Evolutionary conservation across 2,797 vertebrate species (phyloP), one percentile per base, ranked within the genome.

Genomic region (Eulemur rubriventer): DNA sequence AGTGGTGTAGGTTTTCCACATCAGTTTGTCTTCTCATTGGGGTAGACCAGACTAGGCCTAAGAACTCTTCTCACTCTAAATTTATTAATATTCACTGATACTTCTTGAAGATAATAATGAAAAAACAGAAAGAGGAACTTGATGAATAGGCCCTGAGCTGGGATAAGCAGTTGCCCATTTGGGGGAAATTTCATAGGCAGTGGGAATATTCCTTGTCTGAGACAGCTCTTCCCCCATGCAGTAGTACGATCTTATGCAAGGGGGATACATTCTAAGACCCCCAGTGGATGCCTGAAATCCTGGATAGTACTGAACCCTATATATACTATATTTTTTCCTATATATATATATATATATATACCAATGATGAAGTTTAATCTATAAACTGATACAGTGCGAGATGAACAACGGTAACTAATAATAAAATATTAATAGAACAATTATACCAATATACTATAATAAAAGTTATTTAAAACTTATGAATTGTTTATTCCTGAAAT

Each of bases 1-100:
- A 41, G 0, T 4, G 26, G 8, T 11, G 12, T 63, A 26, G 13
- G 8, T 11, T 16, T n/a, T 41, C 43, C 18, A 11, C 0, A 1
- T 52, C 2, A 12, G 7, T 52, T 18, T 11, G 9, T 88, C 41
- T 70, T 81, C 55, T 46, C 33, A n/a, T 33, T 30, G 12, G 67
- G 0, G 24, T 48, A 4, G 30, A 73, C 20, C 0, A 2, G 52
- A 57, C 50, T 57, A 41, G 11, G 33, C 69, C 38, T 79, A 24
- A 83, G 94, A 81, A 70, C 46, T 92, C 38, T 70, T 55, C 59
- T 70, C 3, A 43, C 59, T 89, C 24, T 57, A 65, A 55, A 28
- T 67, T 57, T 65, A 86, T 48, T 65, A 57, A 20, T 50, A 20
- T 35, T 41, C 43, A 80, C 55, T 69, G 67, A 14, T 80, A 46